Conservation (phyloP, 2,797 vertebrate genomes). For the Apodemus agrarius region DNA sequence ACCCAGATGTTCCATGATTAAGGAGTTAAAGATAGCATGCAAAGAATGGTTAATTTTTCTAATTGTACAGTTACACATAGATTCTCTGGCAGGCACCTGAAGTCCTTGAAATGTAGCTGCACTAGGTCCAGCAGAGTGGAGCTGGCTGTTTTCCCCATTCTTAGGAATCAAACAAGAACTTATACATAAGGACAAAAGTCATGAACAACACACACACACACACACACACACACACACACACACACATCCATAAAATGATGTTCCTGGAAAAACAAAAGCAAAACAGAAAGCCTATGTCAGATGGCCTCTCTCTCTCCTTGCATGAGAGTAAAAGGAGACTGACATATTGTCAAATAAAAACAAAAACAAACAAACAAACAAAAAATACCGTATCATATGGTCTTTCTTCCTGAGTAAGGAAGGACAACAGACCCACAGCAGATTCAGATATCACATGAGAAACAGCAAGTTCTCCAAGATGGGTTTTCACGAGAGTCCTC, state of each 20-base stretch:
- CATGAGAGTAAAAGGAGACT: too few relatives aligned
- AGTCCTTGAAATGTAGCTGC: not conserved
- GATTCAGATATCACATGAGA: not conserved
- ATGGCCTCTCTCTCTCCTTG: not conserved
- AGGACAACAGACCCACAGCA: not conserved
- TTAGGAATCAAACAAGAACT: not conserved
- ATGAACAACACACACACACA: not conserved
- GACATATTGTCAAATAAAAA: too few relatives aligned
- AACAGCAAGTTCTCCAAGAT: not conserved
- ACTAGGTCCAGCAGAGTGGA: not conserved
- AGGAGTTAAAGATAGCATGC: not conserved
- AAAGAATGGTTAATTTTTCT: not conserved
- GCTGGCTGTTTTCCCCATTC: not conserved
- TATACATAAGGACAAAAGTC: not conserved
- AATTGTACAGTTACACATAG: not conserved
- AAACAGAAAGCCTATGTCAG: not conserved
- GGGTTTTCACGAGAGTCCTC: not conserved
- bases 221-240: too few relatives aligned
- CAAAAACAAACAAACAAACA: too few relatives aligned
- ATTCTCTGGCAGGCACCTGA: not conserved
- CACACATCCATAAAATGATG: not conserved
- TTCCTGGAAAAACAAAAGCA: not conserved
- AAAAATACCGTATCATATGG: not conserved
- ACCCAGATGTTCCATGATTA: not conserved
- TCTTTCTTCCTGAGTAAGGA: not conserved